Conservation (phyloP, 2,113 vertebrate species). For the Dipodomys merriami region DNA sequence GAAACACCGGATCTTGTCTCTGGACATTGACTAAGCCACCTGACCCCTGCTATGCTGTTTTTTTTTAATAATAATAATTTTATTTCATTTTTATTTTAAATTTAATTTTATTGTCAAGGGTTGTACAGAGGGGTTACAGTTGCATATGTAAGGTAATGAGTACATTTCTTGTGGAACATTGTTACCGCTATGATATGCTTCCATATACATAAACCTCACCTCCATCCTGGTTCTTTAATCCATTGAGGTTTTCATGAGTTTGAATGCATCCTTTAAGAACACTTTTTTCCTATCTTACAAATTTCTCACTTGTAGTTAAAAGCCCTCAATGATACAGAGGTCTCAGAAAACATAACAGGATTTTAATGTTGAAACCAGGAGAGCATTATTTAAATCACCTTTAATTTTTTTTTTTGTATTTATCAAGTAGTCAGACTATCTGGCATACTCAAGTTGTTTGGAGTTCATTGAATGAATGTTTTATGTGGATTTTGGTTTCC, state of each 20-base stretch:
- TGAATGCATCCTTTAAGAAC: neutral
- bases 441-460: neutral
- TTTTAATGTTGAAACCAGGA: neutral
- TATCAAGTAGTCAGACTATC: neutral
- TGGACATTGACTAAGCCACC: neutral
- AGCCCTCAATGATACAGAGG: neutral
- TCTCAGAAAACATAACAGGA: neutral
- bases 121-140: too few species aligned
- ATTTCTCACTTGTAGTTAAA: neutral
- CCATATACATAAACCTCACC: neutral
- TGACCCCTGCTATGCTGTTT: neutral
- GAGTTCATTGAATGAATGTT: neutral
- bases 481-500: slow-evolving; percentile 42
- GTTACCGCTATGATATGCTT: neutral
- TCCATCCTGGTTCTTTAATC: neutral
- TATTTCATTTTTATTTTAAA: too few species aligned
- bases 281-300: neutral
- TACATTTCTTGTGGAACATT: too few species aligned
- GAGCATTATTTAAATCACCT: neutral
- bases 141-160: too few species aligned
- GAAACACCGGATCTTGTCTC: neutral
- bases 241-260: neutral
- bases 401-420: slow-evolving; percentile 41
- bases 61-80: too few species aligned
- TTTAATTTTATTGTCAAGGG: too few species aligned